Conservation (phyloP, 1,140 invertebrate species). For the Papilio polyxenes region DNA sequence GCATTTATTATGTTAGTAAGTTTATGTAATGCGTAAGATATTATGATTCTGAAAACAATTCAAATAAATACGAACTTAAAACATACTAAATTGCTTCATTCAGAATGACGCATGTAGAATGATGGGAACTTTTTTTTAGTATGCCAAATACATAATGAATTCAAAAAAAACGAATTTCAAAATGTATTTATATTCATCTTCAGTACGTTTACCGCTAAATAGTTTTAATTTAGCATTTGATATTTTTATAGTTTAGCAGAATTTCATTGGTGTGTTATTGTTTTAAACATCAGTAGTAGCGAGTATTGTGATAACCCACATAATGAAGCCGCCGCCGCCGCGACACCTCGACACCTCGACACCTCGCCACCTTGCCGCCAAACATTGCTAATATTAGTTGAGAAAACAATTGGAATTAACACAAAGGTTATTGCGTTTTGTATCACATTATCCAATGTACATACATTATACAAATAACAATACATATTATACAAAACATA, state of each 20-base stretch:
- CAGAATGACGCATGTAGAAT: too few relatives aligned
- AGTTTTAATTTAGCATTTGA: background rate
- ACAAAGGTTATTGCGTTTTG: constrained; percentile 1
- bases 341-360: too few relatives aligned
- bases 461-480: too few relatives aligned
- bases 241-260: constrained; percentile 24
- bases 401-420: constrained; percentile 12
- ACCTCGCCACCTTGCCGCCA: background rate
- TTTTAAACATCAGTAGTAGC: constrained; percentile 3
- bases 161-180: background rate
- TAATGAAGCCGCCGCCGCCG: background rate
- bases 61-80: too few relatives aligned
- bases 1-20: too few relatives aligned
- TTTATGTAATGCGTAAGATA: too few relatives aligned
- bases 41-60: too few relatives aligned
- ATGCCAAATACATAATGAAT: background rate
- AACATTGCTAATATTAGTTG: background rate
- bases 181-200: background rate
- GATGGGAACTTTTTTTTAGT: too few relatives aligned
- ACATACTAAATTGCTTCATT: too few relatives aligned
- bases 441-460: background rate
- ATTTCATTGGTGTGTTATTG: background rate
- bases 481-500: too few relatives aligned
- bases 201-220: background rate
- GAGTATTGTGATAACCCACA: constrained; percentile 5